These are phyloP conservation scores for Eumeta japonica DNA, from an alignment of 1,140 invertebrate genomes.

Conservation along the genomic window DNA sequence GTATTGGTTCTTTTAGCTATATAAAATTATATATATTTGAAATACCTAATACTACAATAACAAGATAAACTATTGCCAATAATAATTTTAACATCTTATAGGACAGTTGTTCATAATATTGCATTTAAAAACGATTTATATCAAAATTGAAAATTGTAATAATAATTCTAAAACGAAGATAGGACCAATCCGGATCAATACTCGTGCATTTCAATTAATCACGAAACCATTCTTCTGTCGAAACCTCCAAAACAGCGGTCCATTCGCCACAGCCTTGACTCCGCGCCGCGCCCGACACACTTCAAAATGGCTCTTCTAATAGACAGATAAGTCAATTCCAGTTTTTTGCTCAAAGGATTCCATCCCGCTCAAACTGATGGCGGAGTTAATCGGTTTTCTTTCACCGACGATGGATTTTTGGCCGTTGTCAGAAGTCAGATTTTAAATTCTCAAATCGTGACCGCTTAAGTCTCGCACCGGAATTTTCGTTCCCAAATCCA, in stretches of 20 bases:
- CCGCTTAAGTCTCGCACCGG: too few relatives aligned
- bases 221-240: conserved; percentile 1
- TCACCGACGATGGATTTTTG: too few relatives aligned
- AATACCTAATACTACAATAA: neutral
- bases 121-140: neutral
- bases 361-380: too few relatives aligned
- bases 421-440: too few relatives aligned
- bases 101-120: too few relatives aligned
- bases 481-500: too few relatives aligned
- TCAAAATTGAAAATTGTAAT: neutral
- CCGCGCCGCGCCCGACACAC: conserved; percentile 2
- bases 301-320: conserved; percentile 6
- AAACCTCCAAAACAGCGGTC: conserved; percentile 1
- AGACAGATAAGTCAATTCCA: conserved; percentile 4
- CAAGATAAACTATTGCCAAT: conserved; percentile 1
- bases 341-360: conserved; percentile 18
- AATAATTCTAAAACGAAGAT: conserved; percentile 16
- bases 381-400: too few relatives aligned
- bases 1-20: too few relatives aligned
- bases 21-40: neutral
- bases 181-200: conserved; percentile 33
- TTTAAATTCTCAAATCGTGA: too few relatives aligned
- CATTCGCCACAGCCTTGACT: conserved; percentile 20
- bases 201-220: conserved; percentile 26
- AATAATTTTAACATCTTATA: too few relatives aligned